These are phyloP conservation scores for Danio aesculapii DNA, from an alignment of 2,797 vertebrate species.

Conservation along the genomic window DNA sequence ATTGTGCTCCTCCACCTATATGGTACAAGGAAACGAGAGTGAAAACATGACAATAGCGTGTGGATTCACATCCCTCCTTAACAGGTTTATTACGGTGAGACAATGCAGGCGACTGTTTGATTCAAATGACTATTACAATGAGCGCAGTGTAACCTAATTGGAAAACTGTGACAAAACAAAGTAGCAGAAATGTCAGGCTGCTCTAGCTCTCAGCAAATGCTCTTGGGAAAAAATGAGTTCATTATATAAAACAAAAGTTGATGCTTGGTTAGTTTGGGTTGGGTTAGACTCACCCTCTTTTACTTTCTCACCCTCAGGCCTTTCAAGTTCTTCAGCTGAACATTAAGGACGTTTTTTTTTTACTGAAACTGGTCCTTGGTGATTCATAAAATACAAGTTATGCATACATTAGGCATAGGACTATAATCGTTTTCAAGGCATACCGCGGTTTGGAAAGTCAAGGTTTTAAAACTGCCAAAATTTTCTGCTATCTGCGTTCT, in stretches of 20 bases:
- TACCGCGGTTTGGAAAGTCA: no score
- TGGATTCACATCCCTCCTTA: conserved; percentile 15
- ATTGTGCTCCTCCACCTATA: conserved; percentile 1
- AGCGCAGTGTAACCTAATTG: not conserved
- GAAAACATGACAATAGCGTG: conserved; percentile 10
- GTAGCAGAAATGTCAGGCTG: not conserved
- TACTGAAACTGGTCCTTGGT: no score
- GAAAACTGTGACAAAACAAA: conserved; percentile 22
- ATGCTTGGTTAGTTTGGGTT: not conserved
- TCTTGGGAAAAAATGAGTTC: not conserved
- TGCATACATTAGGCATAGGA: no score
- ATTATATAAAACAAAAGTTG: not conserved
- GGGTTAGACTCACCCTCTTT: no score
- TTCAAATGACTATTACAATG: not conserved
- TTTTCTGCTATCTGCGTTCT: no score
- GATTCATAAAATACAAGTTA: no score
- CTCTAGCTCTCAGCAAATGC: not conserved
- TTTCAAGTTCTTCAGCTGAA: no score
- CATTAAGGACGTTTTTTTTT: no score
- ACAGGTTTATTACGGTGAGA: conserved; percentile 21
- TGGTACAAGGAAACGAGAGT: conserved; percentile 17
- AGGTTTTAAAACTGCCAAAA: no score
- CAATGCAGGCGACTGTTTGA: conserved; percentile 5
- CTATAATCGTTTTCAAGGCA: no score
- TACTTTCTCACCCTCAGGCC: no score